phyloP scores from a whole-genome alignment of 2,888 invertebrate species.

The Archaeoteleia sp. region DNA sequence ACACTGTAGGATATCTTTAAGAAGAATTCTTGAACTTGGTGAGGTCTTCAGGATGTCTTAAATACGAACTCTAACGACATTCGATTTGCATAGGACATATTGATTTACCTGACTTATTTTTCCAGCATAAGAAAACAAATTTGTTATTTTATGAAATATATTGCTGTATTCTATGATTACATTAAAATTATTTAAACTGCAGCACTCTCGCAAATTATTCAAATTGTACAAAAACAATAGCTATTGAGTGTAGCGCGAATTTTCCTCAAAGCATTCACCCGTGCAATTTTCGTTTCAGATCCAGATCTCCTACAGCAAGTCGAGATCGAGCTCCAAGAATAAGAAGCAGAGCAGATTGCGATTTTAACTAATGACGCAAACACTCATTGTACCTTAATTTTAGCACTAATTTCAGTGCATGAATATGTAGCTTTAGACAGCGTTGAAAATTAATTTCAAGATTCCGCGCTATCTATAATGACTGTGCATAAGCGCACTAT shows the following conservation, averaged over 20 bases:
- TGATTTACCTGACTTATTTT: too few relatives aligned
- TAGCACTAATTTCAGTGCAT: conserved; percentile 14
- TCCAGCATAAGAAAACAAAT: too few relatives aligned
- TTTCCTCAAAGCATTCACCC: conserved; percentile 42
- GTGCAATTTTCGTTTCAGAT: conserved; percentile 64
- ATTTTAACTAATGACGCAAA: conserved; percentile 34
- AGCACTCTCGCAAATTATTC: too few relatives aligned
- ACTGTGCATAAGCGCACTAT: conserved; percentile 28
- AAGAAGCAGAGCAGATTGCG: conserved; percentile 22
- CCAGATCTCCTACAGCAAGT: conserved; percentile 71
- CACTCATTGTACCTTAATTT: conserved; percentile 22
- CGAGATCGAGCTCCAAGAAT: conserved; percentile 67
- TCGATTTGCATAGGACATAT: too few relatives aligned
- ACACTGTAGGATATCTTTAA: not conserved
- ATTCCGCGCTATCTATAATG: conserved; percentile 27
- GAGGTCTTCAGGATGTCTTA: too few relatives aligned
- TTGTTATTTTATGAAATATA: too few relatives aligned
- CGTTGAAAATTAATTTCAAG: conserved; percentile 33
- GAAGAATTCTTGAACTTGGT: too few relatives aligned
- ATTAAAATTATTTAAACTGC: too few relatives aligned
- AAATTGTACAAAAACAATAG: too few relatives aligned
- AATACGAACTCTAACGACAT: too few relatives aligned
- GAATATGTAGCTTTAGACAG: conserved; percentile 15
- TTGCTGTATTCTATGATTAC: too few relatives aligned
- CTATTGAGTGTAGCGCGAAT: too few relatives aligned